Evolutionary conservation across 1,140 invertebrate species (phyloP), one percentile per base, ranked within the genome.

Genomic region (Eciton burchellii): DNA sequence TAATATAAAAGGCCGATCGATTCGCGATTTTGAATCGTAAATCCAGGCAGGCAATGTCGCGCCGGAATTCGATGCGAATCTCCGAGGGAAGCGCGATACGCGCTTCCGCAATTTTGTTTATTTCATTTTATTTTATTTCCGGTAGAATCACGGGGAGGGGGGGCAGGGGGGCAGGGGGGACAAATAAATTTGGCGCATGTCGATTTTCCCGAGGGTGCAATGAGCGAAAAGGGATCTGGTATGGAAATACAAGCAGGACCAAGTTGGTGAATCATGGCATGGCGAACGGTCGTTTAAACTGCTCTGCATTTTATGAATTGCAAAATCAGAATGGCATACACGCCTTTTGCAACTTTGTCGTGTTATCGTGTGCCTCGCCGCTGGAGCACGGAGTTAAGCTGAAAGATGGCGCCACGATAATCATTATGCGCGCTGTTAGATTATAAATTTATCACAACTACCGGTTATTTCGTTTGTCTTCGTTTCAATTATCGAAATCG

Each of bases 381-480:
- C 21, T 52, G 3, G 4, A 49, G 16, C 9, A 1, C 2, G n/a
- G 35, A 49, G 21, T 0, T 19, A n/a, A 63, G n/a, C n/a, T 62
- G 41, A 65, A 19, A 76, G 73, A 65, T 76, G 73, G 73, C 73
- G 73, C 73, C 60, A 76, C 60, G 35, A 41, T 65, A 65, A 65
- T 41, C 45, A 8, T 52, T 52, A 26, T 41, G 19, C 26, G 65
- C 16, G 0, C 43, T 43, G 59, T 43, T 26, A 35, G 35, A 35
- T 62, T 62, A 60, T 60, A 49, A n/a, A 35, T 35, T 35, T 52
- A 52, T 52, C 0, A 52, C 5, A 52, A 52, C 16, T 9, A 41
- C 8, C n/a, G 14, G 19, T 19, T 35, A 24, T 63, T 52, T 63
- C 6, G 5, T 26, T 19, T 49, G 8, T 6, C 21, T 59, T 19